phyloP scores from a whole-genome alignment of 2,888 invertebrate species.

The Strigamia maritima region DNA sequence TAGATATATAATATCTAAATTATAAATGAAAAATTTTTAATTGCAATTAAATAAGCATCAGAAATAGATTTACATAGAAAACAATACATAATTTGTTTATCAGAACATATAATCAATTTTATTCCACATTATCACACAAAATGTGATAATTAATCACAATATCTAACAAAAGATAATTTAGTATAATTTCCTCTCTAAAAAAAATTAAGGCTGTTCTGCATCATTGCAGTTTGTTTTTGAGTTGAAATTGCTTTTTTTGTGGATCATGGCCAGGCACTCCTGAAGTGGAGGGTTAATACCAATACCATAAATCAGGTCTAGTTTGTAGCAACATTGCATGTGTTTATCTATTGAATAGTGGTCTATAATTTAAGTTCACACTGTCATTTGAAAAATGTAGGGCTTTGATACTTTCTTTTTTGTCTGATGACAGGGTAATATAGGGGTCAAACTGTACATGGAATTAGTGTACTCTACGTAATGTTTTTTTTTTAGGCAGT shows the following conservation, averaged over 20 bases:
- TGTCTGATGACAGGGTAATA: background rate
- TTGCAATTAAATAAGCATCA: slow-evolving; percentile 19
- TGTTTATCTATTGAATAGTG: background rate
- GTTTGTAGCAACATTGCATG: background rate
- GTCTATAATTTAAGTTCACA: background rate
- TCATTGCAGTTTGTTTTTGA: background rate
- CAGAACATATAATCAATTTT: background rate
- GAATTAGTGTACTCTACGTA: background rate
- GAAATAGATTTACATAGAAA: slow-evolving; percentile 1
- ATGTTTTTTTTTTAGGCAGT: too few species aligned
- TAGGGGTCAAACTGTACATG: background rate
- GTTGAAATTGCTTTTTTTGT: background rate
- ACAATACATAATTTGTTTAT: background rate
- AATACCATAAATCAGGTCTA: background rate
- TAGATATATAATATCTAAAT: too few species aligned
- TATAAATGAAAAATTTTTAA: background rate
- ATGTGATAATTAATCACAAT: slow-evolving; percentile 3
- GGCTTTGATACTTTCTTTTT: background rate
- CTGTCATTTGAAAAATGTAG: slow-evolving; percentile 3
- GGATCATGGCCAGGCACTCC: slow-evolving; percentile 9
- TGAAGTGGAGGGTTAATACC: too few species aligned
- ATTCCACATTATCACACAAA: background rate
- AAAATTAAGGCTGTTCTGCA: background rate
- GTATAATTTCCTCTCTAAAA: background rate
- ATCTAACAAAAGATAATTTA: background rate